Evolutionary conservation across 2,113 vertebrate species (phyloP).

Genomic region (Columba livia): DNA sequence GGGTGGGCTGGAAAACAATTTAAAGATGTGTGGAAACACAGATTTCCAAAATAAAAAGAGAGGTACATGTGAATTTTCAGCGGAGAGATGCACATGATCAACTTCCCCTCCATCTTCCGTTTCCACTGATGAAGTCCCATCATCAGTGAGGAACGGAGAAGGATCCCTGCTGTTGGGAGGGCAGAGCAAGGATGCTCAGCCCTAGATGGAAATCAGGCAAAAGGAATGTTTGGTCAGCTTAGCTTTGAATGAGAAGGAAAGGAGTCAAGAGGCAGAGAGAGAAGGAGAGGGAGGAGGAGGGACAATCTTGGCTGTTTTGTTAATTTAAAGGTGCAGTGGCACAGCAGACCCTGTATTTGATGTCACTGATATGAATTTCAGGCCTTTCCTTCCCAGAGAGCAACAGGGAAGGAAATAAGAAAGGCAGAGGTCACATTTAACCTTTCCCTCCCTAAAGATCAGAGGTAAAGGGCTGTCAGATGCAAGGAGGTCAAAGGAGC

Average conservation of each 20-base stretch:
- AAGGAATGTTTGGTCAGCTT: neutral
- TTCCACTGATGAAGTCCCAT: neutral
- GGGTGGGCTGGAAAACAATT: neutral
- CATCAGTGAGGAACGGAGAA: rapidly evolving
- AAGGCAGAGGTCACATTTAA: constrained; percentile 29
- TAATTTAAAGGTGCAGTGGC: neutral
- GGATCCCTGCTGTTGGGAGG: neutral
- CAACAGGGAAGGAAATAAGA: constrained; percentile 23
- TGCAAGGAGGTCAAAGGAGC: neutral
- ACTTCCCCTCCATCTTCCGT: neutral
- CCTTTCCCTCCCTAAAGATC: constrained; percentile 43
- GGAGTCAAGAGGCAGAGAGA: neutral
- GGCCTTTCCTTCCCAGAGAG: constrained; percentile 5
- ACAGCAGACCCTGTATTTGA: neutral
- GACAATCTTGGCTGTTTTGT: neutral
- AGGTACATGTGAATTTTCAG: neutral
- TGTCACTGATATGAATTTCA: neutral
- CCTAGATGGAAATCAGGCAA: neutral
- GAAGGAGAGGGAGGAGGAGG: neutral
- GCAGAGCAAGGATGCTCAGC: neutral
- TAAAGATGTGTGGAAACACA: rapidly evolving
- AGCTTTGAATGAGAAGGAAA: neutral
- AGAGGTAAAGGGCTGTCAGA: constrained; percentile 12
- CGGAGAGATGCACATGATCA: neutral
- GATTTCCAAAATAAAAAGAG: neutral